Conservation (phyloP, 92 coral and sea anemone species). For the Phenganax subtilis region DNA sequence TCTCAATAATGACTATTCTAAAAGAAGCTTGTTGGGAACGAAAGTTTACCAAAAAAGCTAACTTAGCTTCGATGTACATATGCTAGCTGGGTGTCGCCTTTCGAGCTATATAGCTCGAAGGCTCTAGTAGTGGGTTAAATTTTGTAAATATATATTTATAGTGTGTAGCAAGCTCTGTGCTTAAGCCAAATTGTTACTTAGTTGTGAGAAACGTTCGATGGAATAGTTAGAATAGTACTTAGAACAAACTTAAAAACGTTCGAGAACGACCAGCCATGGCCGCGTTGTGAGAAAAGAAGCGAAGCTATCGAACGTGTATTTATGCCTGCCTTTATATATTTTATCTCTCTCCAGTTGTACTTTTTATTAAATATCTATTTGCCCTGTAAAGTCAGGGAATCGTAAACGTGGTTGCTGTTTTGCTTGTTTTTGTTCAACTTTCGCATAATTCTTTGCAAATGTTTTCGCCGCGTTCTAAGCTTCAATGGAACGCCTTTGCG, state of each 20-base stretch:
- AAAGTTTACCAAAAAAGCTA: background rate
- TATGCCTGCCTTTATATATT: conserved; percentile 17
- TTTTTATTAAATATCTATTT: conserved; percentile 29
- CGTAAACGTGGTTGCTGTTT: conserved; percentile 40
- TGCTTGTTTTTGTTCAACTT: conserved; percentile 26
- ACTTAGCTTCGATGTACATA: background rate
- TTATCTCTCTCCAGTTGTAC: conserved; percentile 4
- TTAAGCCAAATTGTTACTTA: background rate
- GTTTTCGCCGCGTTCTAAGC: conserved; percentile 4
- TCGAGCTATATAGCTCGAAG: background rate
- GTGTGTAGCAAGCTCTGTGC: conserved; percentile 26
- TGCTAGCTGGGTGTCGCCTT: conserved; percentile 30
- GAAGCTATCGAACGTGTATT: background rate
- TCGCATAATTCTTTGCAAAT: background rate
- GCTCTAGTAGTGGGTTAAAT: conserved; percentile 4
- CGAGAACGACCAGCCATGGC: background rate
- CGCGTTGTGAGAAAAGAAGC: background rate
- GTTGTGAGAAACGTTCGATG: conserved; percentile 6
- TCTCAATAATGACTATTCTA: background rate
- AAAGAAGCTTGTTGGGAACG: background rate
- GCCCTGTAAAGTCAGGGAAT: conserved; percentile 37
- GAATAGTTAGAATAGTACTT: background rate
- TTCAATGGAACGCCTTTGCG: background rate
- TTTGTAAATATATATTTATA: conserved; percentile 38
- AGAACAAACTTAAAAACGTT: background rate